phyloP scores from a whole-genome alignment of 2,113 vertebrate genomes.

The Platycercus adscitus region DNA sequence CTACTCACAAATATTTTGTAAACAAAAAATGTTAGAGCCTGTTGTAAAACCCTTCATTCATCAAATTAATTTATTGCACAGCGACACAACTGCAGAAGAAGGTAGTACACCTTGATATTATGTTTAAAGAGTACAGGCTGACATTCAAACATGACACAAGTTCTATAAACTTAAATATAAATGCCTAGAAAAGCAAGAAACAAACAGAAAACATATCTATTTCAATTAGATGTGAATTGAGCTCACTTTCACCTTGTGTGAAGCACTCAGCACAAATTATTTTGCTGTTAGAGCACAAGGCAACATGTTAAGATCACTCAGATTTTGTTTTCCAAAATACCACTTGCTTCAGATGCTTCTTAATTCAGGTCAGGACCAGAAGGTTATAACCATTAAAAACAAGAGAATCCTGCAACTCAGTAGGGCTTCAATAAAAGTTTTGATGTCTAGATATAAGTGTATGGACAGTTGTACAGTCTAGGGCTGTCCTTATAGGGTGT shows the following conservation, averaged over 20 bases:
- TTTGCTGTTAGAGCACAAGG: background rate
- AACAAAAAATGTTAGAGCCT: background rate
- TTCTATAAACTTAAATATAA: background rate
- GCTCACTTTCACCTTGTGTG: accelerated
- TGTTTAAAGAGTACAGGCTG: background rate
- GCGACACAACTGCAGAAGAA: background rate
- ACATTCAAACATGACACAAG: background rate
- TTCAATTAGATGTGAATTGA: background rate
- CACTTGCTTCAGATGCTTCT: background rate
- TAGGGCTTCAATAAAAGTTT: background rate
- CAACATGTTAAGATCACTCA: accelerated
- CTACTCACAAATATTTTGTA: background rate
- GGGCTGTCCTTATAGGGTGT: background rate
- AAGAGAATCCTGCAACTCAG: background rate
- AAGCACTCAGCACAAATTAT: background rate
- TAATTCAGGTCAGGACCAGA: background rate
- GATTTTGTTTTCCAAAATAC: background rate
- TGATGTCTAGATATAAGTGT: background rate
- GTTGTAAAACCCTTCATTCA: background rate
- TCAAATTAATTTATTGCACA: background rate
- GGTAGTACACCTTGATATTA: background rate
- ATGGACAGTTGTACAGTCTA: background rate
- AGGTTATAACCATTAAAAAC: background rate
- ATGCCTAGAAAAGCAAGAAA: background rate
- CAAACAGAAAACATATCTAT: background rate